Percentiles rank a stretch among this genome's conserved stretches.
Conservation (phyloP, 2,888 invertebrate species). For the Chelonus formosanus region DNA sequence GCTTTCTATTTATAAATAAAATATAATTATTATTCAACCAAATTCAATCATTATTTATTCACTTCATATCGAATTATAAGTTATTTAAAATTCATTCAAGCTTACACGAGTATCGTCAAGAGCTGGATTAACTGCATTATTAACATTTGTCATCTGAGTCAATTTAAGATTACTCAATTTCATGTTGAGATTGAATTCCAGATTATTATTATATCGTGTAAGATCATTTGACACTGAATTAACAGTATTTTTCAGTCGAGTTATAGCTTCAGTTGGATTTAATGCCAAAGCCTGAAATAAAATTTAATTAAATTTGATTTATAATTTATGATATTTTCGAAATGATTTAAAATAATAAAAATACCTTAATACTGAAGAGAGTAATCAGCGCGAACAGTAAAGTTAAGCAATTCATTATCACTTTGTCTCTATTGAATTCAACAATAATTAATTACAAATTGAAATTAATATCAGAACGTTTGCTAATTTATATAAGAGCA, state of each 20-base stretch:
- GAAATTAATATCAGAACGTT: no score
- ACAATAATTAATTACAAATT: no score
- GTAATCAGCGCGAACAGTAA: no score
- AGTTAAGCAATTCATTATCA: no score
- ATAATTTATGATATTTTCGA: no score
- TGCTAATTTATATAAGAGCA: no score
- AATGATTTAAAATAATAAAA: no score
- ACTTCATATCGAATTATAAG: background rate
- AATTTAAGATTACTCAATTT: slow-evolving; percentile 38
- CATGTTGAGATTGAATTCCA: slow-evolving; percentile 22
- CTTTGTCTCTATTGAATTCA: no score
- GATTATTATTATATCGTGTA: slow-evolving; percentile 30
- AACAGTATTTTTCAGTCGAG: slow-evolving; percentile 29
- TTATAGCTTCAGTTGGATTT: slow-evolving; percentile 23
- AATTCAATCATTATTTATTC: no score
- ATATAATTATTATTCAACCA: no score
- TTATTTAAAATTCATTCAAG: background rate
- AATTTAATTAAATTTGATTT: background rate
- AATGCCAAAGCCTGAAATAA: slow-evolving; percentile 9
- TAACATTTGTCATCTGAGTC: slow-evolving; percentile 35
- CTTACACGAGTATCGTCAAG: slow-evolving; percentile 36
- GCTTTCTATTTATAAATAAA: slow-evolving; percentile 8
- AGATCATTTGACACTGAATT: slow-evolving; percentile 22
- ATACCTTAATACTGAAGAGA: no score
- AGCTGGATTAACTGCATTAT: slow-evolving; percentile 36